Percentiles rank a stretch among this genome's conserved stretches.
phyloP scores from a whole-genome alignment of 2,888 invertebrate genomes.

The Thecocarcelia acutangulata region DNA sequence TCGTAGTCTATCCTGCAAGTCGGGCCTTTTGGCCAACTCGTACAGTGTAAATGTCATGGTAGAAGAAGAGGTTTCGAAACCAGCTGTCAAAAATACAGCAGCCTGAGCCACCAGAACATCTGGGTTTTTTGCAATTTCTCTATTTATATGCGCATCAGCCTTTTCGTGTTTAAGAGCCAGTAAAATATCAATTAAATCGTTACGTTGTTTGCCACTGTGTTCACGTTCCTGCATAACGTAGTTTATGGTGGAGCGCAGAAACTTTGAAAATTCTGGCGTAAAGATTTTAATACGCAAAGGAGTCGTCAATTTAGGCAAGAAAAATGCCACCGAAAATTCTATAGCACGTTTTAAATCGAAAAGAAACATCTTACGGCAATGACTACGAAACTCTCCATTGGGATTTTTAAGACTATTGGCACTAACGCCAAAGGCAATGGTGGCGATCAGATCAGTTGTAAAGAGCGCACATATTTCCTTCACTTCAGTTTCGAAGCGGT shows the following conservation, averaged over 20 bases:
- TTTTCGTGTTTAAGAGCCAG: slow-evolving; percentile 80
- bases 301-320: slow-evolving; percentile 76
- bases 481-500: slow-evolving; percentile 73
- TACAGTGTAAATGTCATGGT: slow-evolving; percentile 81
- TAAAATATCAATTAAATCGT: slow-evolving; percentile 83
- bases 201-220: slow-evolving; percentile 77
- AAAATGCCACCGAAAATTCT: slow-evolving; percentile 77
- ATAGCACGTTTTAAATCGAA: slow-evolving; percentile 73
- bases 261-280: slow-evolving; percentile 74
- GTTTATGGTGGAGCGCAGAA: slow-evolving; percentile 79
- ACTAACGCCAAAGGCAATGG: slow-evolving; percentile 78
- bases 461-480: slow-evolving; percentile 77
- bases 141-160: slow-evolving; percentile 67
- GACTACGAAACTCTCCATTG: slow-evolving; percentile 75
- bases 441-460: slow-evolving; percentile 79
- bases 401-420: slow-evolving; percentile 78
- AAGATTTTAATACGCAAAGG: slow-evolving; percentile 76
- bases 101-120: slow-evolving; percentile 80
- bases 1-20: slow-evolving; percentile 80
- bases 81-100: slow-evolving; percentile 79
- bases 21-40: slow-evolving; percentile 80
- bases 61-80: slow-evolving; percentile 81
- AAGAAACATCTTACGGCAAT: slow-evolving; percentile 73
- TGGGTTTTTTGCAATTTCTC: slow-evolving; percentile 70
- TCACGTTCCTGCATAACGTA: slow-evolving; percentile 81